phyloP scores from a whole-genome alignment of 2,888 invertebrate genomes.

The Troglohyphantes excavatus region DNA sequence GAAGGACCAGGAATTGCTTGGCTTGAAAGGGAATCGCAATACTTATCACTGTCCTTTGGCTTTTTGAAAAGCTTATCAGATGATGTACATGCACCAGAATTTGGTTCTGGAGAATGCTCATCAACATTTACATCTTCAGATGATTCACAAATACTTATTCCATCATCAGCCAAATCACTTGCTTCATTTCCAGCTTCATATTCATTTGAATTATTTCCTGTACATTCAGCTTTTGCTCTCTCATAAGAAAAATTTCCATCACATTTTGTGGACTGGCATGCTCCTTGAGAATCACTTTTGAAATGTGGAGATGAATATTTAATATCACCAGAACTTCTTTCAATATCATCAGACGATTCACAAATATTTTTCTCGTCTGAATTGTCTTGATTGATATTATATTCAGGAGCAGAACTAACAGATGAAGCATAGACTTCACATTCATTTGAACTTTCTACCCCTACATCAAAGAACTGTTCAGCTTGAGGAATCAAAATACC shows the following conservation, averaged over 20 bases:
- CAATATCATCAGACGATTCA: conserved; percentile 65
- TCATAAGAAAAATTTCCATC: conserved; percentile 8
- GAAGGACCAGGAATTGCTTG: conserved; percentile 10
- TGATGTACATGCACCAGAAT: conserved; percentile 48
- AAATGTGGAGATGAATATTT: background rate
- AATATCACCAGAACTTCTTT: background rate
- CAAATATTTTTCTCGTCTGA: conserved; percentile 35
- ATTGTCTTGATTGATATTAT: background rate
- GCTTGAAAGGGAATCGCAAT: conserved; percentile 24
- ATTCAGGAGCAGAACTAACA: background rate
- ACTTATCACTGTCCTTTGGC: background rate
- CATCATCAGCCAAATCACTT: background rate
- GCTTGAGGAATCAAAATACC: background rate
- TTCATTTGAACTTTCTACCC: conserved; percentile 50
- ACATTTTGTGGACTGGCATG: conserved; percentile 50
- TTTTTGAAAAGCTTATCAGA: conserved; percentile 22
- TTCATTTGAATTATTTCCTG: conserved; percentile 1
- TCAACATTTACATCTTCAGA: conserved; percentile 12
- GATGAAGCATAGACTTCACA: conserved; percentile 45
- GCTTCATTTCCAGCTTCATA: conserved; percentile 5
- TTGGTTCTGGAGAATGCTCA: background rate
- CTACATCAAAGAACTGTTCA: background rate
- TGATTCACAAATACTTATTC: conserved; percentile 47
- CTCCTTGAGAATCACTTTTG: conserved; percentile 20
- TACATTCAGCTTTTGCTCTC: background rate